Evolutionary conservation across 2,797 vertebrate genomes (phyloP).

Genomic region (Micromesistius poutassou): DNA sequence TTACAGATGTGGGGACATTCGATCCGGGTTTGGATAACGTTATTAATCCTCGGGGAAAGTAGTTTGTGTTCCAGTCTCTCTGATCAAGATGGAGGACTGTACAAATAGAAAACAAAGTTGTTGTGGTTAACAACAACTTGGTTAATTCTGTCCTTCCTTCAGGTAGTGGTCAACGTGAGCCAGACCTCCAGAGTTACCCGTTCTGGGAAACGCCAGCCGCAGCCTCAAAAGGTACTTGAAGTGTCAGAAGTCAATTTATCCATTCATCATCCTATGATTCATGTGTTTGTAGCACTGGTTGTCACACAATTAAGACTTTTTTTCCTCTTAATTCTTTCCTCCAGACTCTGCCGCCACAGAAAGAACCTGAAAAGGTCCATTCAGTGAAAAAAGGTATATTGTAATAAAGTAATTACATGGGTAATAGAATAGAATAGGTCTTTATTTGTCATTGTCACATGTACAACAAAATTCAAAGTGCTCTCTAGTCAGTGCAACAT

Average conservation of each 20-base stretch:
- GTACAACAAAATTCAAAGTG: no score
- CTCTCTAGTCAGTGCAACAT: no score
- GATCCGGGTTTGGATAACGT: neutral
- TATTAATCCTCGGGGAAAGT: neutral
- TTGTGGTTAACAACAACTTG: no score
- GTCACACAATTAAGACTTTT: neutral
- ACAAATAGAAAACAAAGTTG: neutral
- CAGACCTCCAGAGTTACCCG: slow-evolving; percentile 69
- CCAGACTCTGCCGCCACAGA: slow-evolving; percentile 35
- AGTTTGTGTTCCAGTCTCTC: neutral
- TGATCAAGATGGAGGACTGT: neutral
- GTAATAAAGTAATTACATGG: neutral
- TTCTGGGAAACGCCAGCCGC: slow-evolving; percentile 68
- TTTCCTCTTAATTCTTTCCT: neutral
- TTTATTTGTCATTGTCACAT: no score
- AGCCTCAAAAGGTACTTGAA: slow-evolving; percentile 43
- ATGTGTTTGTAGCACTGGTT: neutral
- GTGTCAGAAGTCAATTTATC: neutral
- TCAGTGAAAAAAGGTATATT: slow-evolving; percentile 48
- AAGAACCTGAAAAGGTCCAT: slow-evolving; percentile 31
- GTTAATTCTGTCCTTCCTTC: slow-evolving; percentile 12
- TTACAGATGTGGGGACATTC: neutral
- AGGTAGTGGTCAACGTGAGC: slow-evolving; percentile 39
- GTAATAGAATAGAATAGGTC: no score
- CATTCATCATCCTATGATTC: neutral